Conservation (phyloP, 2,888 invertebrate species). For the Erebia aethiops region DNA sequence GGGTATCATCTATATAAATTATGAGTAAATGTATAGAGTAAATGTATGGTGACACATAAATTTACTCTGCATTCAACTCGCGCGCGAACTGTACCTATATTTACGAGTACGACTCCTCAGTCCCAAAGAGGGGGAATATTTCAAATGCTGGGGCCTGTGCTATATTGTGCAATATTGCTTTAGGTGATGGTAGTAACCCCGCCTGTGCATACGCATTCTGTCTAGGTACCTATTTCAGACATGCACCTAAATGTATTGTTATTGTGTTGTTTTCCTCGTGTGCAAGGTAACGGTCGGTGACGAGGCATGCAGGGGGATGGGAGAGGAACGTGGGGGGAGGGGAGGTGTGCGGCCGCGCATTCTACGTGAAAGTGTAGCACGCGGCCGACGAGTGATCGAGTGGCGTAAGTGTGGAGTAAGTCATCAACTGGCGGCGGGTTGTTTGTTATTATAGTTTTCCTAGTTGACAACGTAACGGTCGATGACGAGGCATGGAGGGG, state of each 20-base stretch:
- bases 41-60: too few relatives aligned
- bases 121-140: too few relatives aligned
- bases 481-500: slow-evolving; percentile 26
- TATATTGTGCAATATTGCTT: too few relatives aligned
- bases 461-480: slow-evolving; percentile 40
- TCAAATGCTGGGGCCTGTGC: too few relatives aligned
- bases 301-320: slow-evolving; percentile 20
- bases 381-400: slow-evolving; percentile 43
- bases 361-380: slow-evolving; percentile 42
- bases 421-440: background rate
- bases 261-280: slow-evolving; percentile 35
- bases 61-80: too few relatives aligned
- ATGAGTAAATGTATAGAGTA: too few relatives aligned
- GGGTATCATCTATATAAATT: too few relatives aligned
- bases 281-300: slow-evolving; percentile 36
- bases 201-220: too few relatives aligned
- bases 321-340: background rate
- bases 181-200: too few relatives aligned
- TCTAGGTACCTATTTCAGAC: background rate
- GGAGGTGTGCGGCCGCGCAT: slow-evolving; percentile 6
- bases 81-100: too few relatives aligned
- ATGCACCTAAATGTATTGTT: background rate
- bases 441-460: slow-evolving; percentile 8
- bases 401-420: slow-evolving; percentile 23
- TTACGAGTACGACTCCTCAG: too few relatives aligned